phyloP scores from a whole-genome alignment of 2,888 invertebrate genomes.

The Bursaphelenchus okinawaensis region DNA sequence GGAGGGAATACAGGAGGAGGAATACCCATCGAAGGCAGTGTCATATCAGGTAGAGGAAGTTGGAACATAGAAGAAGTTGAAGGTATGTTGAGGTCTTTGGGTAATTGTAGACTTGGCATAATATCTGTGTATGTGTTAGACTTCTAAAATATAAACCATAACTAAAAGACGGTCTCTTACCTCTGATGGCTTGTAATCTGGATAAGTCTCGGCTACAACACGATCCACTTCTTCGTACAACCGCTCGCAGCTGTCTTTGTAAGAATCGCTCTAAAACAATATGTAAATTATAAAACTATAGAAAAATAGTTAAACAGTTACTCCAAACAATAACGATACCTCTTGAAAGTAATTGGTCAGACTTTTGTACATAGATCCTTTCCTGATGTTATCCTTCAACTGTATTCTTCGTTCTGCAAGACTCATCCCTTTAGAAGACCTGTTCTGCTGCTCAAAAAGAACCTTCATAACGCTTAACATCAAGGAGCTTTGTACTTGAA shows the following conservation, averaged over 20 bases:
- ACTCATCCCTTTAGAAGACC: not conserved
- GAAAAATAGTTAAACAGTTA: not conserved
- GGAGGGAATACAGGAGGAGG: not conserved
- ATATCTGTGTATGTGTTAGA: not conserved
- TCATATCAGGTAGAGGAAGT: not conserved
- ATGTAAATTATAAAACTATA: not conserved
- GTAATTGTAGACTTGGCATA: not conserved
- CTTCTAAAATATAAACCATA: not conserved
- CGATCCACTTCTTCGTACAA: constrained; percentile 7
- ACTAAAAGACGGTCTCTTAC: not conserved
- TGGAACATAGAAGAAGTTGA: not conserved
- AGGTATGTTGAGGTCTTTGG: not conserved
- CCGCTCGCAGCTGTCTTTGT: not conserved
- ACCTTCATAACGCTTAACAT: constrained; percentile 3
- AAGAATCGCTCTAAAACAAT: constrained; percentile 7
- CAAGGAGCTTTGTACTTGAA: constrained; percentile 1
- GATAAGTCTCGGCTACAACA: not conserved
- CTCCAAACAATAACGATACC: not conserved
- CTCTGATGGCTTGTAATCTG: not conserved
- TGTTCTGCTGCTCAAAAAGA: constrained; percentile 8
- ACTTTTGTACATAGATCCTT: constrained; percentile 5
- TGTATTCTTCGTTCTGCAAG: constrained; percentile 3
- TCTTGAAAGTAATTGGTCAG: constrained; percentile 10
- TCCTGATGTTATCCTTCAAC: constrained; percentile 4
- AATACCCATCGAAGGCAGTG: not conserved